These are phyloP conservation scores for Alitta virens DNA, from an alignment of 2,888 invertebrate species.

Conservation along the genomic window DNA sequence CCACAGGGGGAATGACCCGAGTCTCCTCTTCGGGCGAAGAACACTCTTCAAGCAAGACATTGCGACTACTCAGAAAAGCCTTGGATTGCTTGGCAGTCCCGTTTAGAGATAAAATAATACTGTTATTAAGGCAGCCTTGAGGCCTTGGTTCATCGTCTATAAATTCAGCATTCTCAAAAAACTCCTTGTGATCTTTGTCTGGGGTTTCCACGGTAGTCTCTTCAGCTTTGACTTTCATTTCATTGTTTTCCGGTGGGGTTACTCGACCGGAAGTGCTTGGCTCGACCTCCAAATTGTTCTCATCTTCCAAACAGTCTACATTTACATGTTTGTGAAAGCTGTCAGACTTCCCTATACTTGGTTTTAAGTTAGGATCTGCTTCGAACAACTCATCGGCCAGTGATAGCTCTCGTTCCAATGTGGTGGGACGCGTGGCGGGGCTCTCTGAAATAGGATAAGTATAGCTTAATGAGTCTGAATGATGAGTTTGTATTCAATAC, in stretches of 20 bases:
- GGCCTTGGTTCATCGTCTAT: not conserved
- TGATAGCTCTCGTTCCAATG: constrained; percentile 1
- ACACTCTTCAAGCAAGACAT: too few species aligned
- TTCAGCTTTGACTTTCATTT: constrained; percentile 7
- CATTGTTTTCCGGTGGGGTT: not conserved
- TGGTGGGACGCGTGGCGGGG: too few species aligned
- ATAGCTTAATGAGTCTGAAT: too few species aligned
- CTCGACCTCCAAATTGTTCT: constrained; percentile 5
- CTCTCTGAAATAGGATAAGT: too few species aligned
- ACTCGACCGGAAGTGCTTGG: constrained; percentile 3
- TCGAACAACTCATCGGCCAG: constrained; percentile 13
- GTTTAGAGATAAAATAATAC: too few species aligned
- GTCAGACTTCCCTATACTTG: not conserved
- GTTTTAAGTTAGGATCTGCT: constrained; percentile 6
- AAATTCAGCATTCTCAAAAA: not conserved
- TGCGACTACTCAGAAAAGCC: too few species aligned
- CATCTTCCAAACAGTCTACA: too few species aligned
- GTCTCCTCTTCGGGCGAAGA: not conserved
- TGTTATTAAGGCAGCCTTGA: too few species aligned
- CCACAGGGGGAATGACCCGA: not conserved
- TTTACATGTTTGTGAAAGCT: not conserved
- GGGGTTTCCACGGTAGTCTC: constrained; percentile 3
- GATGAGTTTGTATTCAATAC: too few species aligned
- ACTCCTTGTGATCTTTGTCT: not conserved
- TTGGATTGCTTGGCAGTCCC: too few species aligned